These are phyloP conservation scores for Petrocephalus microphthalmus DNA, from an alignment of 2,113 vertebrate species.

Conservation along the genomic window DNA sequence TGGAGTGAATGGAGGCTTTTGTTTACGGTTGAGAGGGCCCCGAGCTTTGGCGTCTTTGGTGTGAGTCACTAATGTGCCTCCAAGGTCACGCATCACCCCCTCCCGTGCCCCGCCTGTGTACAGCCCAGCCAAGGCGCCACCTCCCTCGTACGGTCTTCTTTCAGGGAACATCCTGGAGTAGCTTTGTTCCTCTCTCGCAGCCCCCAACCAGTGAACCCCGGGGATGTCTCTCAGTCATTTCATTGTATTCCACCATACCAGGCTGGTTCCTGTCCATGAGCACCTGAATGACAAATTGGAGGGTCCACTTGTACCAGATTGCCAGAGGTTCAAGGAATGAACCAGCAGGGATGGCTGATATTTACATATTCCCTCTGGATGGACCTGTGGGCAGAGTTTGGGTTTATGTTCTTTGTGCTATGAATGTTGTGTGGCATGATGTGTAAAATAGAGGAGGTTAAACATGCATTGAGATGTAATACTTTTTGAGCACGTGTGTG, in stretches of 20 bases:
- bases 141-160: background rate
- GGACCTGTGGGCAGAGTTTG: background rate
- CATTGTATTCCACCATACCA: background rate
- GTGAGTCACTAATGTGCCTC: background rate
- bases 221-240: background rate
- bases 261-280: background rate
- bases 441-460: background rate
- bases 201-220: background rate
- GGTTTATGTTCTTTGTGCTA: background rate
- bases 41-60: background rate
- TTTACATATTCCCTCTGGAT: background rate
- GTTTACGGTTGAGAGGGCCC: background rate
- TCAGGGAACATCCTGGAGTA: background rate
- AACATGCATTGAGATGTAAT: background rate
- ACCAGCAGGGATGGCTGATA: background rate
- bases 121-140: background rate
- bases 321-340: background rate
- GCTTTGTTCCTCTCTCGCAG: background rate
- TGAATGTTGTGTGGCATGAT: background rate
- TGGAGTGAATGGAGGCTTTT: constrained; percentile 6
- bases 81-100: background rate
- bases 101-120: background rate
- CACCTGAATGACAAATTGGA: background rate
- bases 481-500: background rate
- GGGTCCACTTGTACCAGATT: background rate